phyloP scores from a whole-genome alignment of 2,888 invertebrate genomes.

The Rotaria sp. region DNA sequence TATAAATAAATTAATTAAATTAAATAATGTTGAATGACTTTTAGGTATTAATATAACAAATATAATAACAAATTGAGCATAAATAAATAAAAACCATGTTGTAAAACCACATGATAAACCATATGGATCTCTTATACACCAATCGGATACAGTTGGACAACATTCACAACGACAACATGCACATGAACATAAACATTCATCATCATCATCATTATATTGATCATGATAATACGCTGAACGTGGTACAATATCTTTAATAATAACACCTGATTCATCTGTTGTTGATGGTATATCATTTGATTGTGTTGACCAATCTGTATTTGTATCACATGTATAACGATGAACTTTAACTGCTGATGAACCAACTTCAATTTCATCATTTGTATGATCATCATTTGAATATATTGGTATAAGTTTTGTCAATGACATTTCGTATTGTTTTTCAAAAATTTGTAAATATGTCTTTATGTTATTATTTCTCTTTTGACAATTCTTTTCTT shows the following conservation, averaged over 20 bases:
- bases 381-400: background rate
- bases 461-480: too few relatives aligned
- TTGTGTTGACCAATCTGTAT: background rate
- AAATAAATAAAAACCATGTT: slow-evolving; percentile 72
- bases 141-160: slow-evolving; percentile 9
- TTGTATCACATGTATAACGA: background rate
- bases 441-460: too few relatives aligned
- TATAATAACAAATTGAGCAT: slow-evolving; percentile 76
- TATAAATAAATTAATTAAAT: slow-evolving; percentile 64
- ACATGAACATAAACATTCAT: slow-evolving; percentile 35
- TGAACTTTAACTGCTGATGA: background rate
- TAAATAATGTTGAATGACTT: slow-evolving; percentile 64
- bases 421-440: background rate
- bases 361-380: background rate
- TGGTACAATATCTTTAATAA: slow-evolving; percentile 19
- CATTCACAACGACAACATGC: slow-evolving; percentile 37
- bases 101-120: slow-evolving; percentile 74
- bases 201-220: background rate
- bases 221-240: slow-evolving; percentile 28
- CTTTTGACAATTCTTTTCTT: background rate
- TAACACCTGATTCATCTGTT: background rate
- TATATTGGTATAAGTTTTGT: background rate
- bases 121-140: slow-evolving; percentile 64
- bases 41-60: slow-evolving; percentile 70
- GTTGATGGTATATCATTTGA: background rate